phyloP scores from a whole-genome alignment of 2,797 vertebrate species.

The Cossypha niveicapilla region DNA sequence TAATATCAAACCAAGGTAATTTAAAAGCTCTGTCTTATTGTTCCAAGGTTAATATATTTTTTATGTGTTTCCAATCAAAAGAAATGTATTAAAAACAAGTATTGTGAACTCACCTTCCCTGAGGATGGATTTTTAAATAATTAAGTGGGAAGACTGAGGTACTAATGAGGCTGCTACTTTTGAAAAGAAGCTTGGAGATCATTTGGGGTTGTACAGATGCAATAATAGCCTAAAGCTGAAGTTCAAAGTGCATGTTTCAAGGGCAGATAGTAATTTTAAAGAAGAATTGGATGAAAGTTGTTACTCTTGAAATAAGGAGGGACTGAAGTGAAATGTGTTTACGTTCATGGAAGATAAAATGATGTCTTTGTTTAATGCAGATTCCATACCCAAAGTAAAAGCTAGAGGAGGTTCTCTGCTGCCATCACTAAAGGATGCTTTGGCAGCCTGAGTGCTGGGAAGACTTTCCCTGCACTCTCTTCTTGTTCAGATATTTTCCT shows the following conservation, averaged over 20 bases:
- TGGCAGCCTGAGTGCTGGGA: not conserved
- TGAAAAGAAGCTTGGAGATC: not conserved
- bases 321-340: not conserved
- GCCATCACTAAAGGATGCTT: not conserved
- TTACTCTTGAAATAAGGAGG: not conserved
- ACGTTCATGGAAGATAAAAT: not conserved
- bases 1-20: constrained; percentile 23
- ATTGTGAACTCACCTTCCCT: constrained; percentile 30
- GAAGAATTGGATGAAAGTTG: not conserved
- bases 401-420: not conserved
- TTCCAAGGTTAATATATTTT: constrained; percentile 46
- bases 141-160: constrained; percentile 17
- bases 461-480: not conserved
- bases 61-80: constrained; percentile 42
- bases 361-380: not conserved
- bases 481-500: not conserved
- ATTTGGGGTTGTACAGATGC: not conserved
- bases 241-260: constrained; percentile 41
- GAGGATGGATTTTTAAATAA: constrained; percentile 37
- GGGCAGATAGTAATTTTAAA: constrained; percentile 13
- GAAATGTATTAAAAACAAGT: constrained; percentile 2
- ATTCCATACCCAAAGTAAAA: not conserved
- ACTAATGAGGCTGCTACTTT: constrained; percentile 19
- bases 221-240: constrained; percentile 21
- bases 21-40: constrained; percentile 7